phyloP scores from a whole-genome alignment of 64 coral and sea anemone genomes.

The Stylophora pistillata region DNA sequence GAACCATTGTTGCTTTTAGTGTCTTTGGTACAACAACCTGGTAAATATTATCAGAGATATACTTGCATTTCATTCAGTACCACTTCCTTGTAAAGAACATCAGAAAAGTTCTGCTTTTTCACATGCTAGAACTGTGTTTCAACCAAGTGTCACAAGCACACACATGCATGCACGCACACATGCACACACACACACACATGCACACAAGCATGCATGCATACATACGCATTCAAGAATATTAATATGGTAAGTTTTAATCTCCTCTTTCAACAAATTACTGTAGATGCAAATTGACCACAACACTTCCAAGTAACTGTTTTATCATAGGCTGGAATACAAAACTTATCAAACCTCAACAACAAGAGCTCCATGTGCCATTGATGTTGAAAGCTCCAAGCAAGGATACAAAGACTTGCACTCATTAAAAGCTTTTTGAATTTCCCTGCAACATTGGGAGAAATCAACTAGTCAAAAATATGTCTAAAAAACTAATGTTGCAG shows the following conservation, averaged over 20 bases:
- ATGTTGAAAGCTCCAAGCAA: conserved; percentile 17
- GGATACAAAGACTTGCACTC: conserved; percentile 24
- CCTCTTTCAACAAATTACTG: too few species aligned
- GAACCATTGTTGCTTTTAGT: conserved; percentile 68
- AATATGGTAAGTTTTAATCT: too few species aligned
- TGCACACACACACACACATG: too few species aligned
- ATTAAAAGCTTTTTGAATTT: conserved; percentile 6
- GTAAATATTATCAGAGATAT: not conserved
- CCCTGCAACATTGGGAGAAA: not conserved
- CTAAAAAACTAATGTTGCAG: too few species aligned
- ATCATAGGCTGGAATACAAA: not conserved
- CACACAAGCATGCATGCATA: not conserved
- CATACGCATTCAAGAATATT: too few species aligned
- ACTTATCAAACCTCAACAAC: not conserved
- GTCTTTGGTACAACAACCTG: conserved; percentile 79
- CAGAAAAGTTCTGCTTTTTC: too few species aligned
- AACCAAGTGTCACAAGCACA: too few species aligned
- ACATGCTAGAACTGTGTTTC: too few species aligned
- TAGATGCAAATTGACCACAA: not conserved
- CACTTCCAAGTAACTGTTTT: not conserved
- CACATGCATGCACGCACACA: too few species aligned
- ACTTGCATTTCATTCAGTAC: not conserved
- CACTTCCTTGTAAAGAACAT: too few species aligned
- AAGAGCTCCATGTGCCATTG: not conserved
- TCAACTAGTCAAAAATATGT: not conserved